Evolutionary conservation across 1,140 invertebrate genomes (phyloP).

Genomic region (Drosophila trapezifrons): DNA sequence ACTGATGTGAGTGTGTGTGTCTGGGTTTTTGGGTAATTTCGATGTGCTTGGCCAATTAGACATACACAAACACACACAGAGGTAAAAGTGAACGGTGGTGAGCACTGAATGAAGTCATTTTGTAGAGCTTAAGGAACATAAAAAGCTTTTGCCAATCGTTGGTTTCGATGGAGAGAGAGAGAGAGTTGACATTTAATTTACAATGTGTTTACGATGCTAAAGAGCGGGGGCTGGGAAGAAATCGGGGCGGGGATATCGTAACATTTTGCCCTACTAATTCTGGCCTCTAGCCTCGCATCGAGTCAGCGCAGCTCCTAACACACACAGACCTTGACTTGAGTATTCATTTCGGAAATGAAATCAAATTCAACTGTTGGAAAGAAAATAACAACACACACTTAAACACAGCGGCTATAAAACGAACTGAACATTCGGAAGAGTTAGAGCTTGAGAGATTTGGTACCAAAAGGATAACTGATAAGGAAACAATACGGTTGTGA

Average conservation of each 20-base stretch:
- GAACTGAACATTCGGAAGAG: constrained; percentile 41
- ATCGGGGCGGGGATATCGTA: constrained; percentile 3
- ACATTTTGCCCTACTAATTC: constrained; percentile 21
- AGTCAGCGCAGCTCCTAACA: constrained; percentile 41
- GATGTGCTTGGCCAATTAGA: constrained; percentile 67
- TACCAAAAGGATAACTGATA: constrained; percentile 31
- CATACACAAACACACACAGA: constrained; percentile 67
- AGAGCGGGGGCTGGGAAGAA: constrained; percentile 1
- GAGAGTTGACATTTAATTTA: constrained; percentile 52
- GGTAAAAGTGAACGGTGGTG: constrained; percentile 43
- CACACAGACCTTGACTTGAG: constrained; percentile 22
- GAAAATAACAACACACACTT: constrained; percentile 25
- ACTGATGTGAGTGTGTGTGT: constrained; percentile 26
- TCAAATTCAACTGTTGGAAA: constrained; percentile 31
- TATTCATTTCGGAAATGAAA: constrained; percentile 38
- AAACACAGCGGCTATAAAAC: constrained; percentile 50
- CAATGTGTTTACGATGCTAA: constrained; percentile 42
- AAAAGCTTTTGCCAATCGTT: constrained; percentile 61
- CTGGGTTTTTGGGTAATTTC: constrained; percentile 37
- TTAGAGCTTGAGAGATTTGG: constrained; percentile 35
- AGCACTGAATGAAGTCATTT: constrained; percentile 49
- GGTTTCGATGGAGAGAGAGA: constrained; percentile 20
- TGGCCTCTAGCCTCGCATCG: constrained; percentile 31
- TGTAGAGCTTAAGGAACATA: constrained; percentile 50
- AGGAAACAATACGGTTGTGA: constrained; percentile 11